Evolutionary conservation across 2,113 vertebrate genomes (phyloP).

Genomic region (Capreolus pygargus): DNA sequence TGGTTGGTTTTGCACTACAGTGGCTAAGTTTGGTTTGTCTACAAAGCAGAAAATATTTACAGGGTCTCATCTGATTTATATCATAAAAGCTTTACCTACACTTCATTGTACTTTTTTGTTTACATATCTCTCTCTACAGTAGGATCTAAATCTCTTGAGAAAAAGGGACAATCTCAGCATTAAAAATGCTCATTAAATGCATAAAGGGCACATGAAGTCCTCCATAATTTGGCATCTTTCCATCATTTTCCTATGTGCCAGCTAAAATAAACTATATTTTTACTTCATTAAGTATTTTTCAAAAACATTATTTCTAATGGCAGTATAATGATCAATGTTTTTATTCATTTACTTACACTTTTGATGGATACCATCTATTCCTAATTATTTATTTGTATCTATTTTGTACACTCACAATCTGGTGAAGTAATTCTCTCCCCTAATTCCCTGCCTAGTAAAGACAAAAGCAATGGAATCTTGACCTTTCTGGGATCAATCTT

Average conservation of each 20-base stretch:
- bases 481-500: background rate
- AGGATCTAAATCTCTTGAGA: background rate
- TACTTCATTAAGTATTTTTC: slow-evolving; percentile 21
- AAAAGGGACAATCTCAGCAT: background rate
- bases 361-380: background rate
- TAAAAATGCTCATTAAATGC: background rate
- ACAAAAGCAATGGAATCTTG: background rate
- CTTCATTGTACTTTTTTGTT: background rate
- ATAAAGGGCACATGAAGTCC: background rate
- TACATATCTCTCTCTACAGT: background rate
- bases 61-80: background rate
- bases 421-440: background rate
- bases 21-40: background rate
- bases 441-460: slow-evolving; percentile 9
- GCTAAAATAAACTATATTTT: slow-evolving; percentile 4
- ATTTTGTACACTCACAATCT: background rate
- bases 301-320: slow-evolving; percentile 15
- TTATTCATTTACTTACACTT: background rate
- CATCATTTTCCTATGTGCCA: background rate
- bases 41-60: background rate
- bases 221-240: background rate
- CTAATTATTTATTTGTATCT: background rate
- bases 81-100: background rate
- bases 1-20: background rate
- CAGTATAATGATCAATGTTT: background rate